Evolutionary conservation across 1,140 invertebrate species (phyloP).

Genomic region (Amyelois transitella): DNA sequence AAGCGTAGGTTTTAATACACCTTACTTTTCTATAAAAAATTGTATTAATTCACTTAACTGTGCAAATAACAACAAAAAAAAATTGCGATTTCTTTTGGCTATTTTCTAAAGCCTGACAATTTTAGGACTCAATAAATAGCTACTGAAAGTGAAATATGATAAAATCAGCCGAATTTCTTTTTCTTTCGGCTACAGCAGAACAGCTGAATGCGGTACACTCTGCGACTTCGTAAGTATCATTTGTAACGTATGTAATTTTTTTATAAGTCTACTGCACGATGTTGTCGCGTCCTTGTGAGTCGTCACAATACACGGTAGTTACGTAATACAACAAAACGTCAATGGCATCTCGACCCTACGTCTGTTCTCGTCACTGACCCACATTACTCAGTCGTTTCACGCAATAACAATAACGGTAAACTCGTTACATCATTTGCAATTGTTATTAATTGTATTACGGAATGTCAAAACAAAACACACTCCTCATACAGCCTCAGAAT

Average conservation of each 20-base stretch:
- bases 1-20: no score
- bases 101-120: no score
- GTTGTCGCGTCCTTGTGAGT: constrained; percentile 21
- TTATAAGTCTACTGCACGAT: neutral
- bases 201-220: no score
- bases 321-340: constrained; percentile 54
- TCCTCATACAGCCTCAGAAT: no score
- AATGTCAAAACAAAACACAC: constrained; percentile 9
- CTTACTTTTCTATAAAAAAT: no score
- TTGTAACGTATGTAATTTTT: neutral
- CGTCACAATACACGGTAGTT: constrained; percentile 52
- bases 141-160: no score
- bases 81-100: no score
- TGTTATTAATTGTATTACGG: constrained; percentile 16
- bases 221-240: neutral
- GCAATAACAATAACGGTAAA: constrained; percentile 58
- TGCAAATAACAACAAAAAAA: no score
- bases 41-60: no score
- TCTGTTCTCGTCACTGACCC: constrained; percentile 63
- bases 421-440: constrained; percentile 42
- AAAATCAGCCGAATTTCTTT: no score
- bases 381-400: constrained; percentile 50
- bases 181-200: no score
- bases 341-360: constrained; percentile 65
- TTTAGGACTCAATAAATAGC: no score